Base-by-base conservation (phyloP, 2,113 vertebrate species). In the Sinocyclocheilus anophthalmus region DNA sequence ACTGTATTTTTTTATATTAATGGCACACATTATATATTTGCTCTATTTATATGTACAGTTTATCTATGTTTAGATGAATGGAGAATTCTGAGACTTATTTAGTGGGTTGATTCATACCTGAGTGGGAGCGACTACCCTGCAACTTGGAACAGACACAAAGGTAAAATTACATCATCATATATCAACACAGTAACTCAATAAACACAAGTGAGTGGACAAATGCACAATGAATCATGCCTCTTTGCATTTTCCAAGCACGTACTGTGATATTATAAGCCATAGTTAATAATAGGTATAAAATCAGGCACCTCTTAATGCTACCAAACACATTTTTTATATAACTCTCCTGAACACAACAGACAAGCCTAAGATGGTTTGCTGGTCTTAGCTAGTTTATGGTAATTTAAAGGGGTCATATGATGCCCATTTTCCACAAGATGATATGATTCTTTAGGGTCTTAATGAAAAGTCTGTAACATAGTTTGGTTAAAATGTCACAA, bases 271-370 rank as follows among this genome's bases (percentile, higher is more conserved):
- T 76, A 75, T 75, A 76, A 76, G 73, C n/a, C 73, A 16, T 76
- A 45, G 12, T 76, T 26, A 76, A 76, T 75, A 75, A 75, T 50
- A 76, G 42, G 73, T 76, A 45, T 76, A 76, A 14, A 76, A 76
- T 75, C 72, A 24, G 72, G 42, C 72, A 48, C 42, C 72, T 24
- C 72, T 75, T 75, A 75, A 24, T 42, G 6, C 72, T 48, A 48
- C 22, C 39, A 75, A 24, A 75, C 70, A 48, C 22, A 75, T 48
- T 75, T 59, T 24, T 48, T 48, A 24, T 75, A 48, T 75, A 75
- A 48, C 5, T 13, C 72, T 75, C 5, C 11, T 75, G 22, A 48
- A 75, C 13, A 75, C 72, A 75, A 75, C 22, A 75, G 2, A 48
- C 39, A 48, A 24, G 22, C 22, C 20, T 75, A 48, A 75, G 39